Percentiles rank a stretch among this genome's conserved stretches.
Evolutionary conservation across 2,888 invertebrate genomes (phyloP).

Genomic region (Cerastis leucographa): DNA sequence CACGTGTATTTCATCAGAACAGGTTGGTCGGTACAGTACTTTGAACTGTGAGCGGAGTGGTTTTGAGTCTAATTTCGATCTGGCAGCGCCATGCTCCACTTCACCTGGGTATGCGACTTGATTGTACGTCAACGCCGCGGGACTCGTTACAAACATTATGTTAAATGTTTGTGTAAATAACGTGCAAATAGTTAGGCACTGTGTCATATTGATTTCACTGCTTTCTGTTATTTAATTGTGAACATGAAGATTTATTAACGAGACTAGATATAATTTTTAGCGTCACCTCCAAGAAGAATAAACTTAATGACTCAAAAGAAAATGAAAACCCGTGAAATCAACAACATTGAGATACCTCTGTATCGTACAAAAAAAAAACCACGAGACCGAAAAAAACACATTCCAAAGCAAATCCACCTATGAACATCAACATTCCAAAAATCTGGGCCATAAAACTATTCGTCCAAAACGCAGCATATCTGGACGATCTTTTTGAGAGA

Average conservation of each 20-base stretch:
- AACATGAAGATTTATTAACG: conserved; percentile 18
- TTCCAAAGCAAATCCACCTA: conserved; percentile 1
- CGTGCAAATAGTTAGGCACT: conserved; percentile 67
- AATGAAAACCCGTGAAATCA: not conserved
- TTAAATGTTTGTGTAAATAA: conserved; percentile 75
- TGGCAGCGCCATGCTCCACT: conserved; percentile 65
- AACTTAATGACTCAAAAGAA: not conserved
- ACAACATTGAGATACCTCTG: conserved; percentile 9
- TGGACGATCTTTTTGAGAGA: conserved; percentile 36
- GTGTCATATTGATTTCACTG: conserved; percentile 50
- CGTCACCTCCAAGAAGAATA: not conserved
- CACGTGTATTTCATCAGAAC: conserved; percentile 58
- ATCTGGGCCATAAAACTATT: conserved; percentile 35
- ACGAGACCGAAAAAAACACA: not conserved
- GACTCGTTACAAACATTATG: conserved; percentile 71
- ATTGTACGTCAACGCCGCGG: conserved; percentile 69
- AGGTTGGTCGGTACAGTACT: conserved; percentile 61
- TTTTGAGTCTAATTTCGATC: conserved; percentile 61
- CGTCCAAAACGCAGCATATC: conserved; percentile 34
- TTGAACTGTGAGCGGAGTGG: conserved; percentile 60
- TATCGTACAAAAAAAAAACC: conserved; percentile 2
- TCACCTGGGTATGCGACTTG: conserved; percentile 68
- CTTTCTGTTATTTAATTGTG: conserved; percentile 22
- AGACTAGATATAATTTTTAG: not conserved
- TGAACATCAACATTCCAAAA: conserved; percentile 13